Base-by-base conservation (phyloP, 2,113 vertebrate genomes). In the Sebastes schlegelii region DNA sequence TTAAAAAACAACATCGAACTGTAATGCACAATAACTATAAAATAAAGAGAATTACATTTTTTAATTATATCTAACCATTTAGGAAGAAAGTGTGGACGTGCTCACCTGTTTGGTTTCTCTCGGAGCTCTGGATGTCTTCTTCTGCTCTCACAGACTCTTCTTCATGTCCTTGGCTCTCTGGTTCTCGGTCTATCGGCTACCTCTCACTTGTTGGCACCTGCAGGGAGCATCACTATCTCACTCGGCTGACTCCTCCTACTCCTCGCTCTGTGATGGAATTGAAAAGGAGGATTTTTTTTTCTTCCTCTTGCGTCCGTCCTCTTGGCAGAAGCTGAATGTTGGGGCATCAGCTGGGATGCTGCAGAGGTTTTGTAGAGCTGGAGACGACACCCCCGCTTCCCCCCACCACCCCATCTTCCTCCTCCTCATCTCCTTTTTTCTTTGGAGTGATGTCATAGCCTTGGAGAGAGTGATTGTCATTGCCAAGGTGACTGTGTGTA, bases 141-240 rank as follows among this genome's bases (percentile, higher is more conserved):
- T 85, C 67, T 78, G 79, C 83, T 78, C 78, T 92, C 83, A 94
- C 83, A 87, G 92, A 71, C 87, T 95, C 88, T 91, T 89, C 88
- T 94, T 90, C 91, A 93, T 93, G 34, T 34, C 34, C 34, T 2
- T 34, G 34, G 34, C 88, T 57, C 88, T 40, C 54, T 75, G 64
- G 67, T 19, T 62, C 80, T 84, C 48, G 2, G 78, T 84, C 77
- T 80, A 74, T 88, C 64, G 58, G 78, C 80, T 86, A 83, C 90
- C 81, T 87, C 90, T 93, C 85, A 93, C 91, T 95, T 93, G 92
- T 92, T 91, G 92, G 92, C 92, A 96, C 94, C 95, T 95, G 93
- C 91, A 89, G 83, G 72, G 91, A 94, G 93, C 94, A 93, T 94
- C 94, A 87, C 90, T 88, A 77, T 91, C 92, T 93, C 92, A 75